These are phyloP conservation scores for Channa striata DNA, from an alignment of 2,797 vertebrate genomes.

Conservation along the genomic window DNA sequence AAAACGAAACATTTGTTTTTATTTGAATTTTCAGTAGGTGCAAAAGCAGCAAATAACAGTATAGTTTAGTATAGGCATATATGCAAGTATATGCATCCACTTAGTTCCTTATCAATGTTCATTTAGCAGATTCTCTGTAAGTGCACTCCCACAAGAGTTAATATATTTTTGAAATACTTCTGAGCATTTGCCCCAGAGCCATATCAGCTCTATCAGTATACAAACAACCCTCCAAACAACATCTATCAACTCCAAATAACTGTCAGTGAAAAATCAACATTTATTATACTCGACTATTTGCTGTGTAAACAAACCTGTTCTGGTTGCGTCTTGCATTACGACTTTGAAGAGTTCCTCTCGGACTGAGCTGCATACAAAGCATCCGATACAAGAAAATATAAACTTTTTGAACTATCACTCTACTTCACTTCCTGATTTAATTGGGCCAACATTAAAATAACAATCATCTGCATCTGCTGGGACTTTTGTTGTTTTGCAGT, in stretches of 20 bases:
- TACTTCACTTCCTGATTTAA: slow-evolving; percentile 37
- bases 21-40: slow-evolving; percentile 33
- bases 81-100: slow-evolving; percentile 9
- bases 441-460: slow-evolving; percentile 29
- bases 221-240: slow-evolving; percentile 68
- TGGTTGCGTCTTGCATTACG: slow-evolving; percentile 76
- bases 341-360: slow-evolving; percentile 87
- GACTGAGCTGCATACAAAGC: slow-evolving; percentile 48
- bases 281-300: slow-evolving; percentile 66
- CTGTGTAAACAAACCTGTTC: slow-evolving; percentile 58
- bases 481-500: slow-evolving; percentile 83
- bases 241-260: slow-evolving; percentile 66
- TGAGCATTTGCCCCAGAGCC: slow-evolving; percentile 59
- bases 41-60: slow-evolving; percentile 5
- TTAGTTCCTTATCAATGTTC: slow-evolving; percentile 41
- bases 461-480: slow-evolving; percentile 25
- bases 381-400: slow-evolving; percentile 7
- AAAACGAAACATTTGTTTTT: background rate
- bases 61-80: too few relatives aligned
- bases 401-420: slow-evolving; percentile 19
- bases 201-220: slow-evolving; percentile 66
- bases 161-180: slow-evolving; percentile 53
- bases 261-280: slow-evolving; percentile 67
- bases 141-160: slow-evolving; percentile 32
- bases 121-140: slow-evolving; percentile 56